Conservation (phyloP, 2,888 invertebrate genomes). For the Palloptera scutellata region DNA sequence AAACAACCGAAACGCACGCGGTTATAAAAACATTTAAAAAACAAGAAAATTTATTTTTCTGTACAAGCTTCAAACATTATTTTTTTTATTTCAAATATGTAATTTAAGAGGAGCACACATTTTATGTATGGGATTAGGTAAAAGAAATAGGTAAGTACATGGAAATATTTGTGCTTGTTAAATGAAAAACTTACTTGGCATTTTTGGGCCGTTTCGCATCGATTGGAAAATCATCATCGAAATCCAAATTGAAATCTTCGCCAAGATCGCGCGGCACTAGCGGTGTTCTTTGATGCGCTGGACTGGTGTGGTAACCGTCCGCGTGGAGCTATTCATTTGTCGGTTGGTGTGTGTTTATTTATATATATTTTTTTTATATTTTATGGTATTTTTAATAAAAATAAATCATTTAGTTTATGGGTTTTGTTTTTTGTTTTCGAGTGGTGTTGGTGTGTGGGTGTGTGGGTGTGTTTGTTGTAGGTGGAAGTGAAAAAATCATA, state of each 20-base stretch:
- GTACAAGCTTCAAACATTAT: no score
- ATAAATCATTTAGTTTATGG: slow-evolving; percentile 17
- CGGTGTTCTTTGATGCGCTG: slow-evolving; percentile 77
- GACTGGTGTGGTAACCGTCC: slow-evolving; percentile 89
- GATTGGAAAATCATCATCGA: slow-evolving; percentile 63
- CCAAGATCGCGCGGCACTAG: slow-evolving; percentile 77
- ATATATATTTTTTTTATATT: slow-evolving; percentile 13
- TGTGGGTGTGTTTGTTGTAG: slow-evolving; percentile 5
- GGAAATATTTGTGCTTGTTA: not conserved
- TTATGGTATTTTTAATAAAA: slow-evolving; percentile 10
- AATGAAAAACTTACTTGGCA: slow-evolving; percentile 86
- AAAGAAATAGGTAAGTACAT: not conserved
- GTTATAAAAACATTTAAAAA: slow-evolving; percentile 8
- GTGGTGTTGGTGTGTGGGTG: not conserved
- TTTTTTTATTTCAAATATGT: no score
- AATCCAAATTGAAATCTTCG: slow-evolving; percentile 72
- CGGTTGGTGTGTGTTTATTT: slow-evolving; percentile 22
- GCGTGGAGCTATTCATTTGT: slow-evolving; percentile 74
- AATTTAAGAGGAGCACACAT: no score
- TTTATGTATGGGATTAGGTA: no score
- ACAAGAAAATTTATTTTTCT: not conserved
- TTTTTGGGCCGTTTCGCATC: slow-evolving; percentile 77
- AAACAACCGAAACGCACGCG: slow-evolving; percentile 29
- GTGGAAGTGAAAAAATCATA: not conserved
- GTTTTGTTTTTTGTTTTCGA: slow-evolving; percentile 11